phyloP scores from a whole-genome alignment of 2,113 vertebrate genomes.

The Petrocephalus microphthalmus region DNA sequence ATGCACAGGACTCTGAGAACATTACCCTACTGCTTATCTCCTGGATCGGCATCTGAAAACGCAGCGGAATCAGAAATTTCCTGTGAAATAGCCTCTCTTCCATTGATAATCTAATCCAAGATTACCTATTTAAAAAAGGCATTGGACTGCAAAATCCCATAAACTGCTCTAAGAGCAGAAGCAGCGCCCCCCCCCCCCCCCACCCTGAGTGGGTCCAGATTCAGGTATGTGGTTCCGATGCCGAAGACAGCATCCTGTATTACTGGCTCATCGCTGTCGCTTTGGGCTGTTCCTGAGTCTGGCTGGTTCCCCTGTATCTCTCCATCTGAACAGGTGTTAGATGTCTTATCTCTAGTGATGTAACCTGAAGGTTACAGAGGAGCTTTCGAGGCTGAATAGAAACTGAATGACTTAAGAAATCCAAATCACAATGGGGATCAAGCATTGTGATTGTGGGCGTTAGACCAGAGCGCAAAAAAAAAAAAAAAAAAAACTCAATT shows the following conservation, averaged over 20 bases:
- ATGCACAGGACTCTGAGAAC: not conserved
- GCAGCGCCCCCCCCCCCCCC: not conserved
- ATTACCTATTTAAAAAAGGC: not conserved
- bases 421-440: constrained; percentile 26
- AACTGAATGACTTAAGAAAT: constrained; percentile 30
- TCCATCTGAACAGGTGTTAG: constrained; percentile 28
- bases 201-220: not conserved
- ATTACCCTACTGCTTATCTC: not conserved
- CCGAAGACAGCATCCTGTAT: constrained; percentile 21
- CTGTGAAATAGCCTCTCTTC: not conserved
- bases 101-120: constrained; percentile 3
- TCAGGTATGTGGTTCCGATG: not conserved
- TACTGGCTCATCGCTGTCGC: constrained; percentile 4
- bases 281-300: constrained; percentile 45
- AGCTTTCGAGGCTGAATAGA: constrained; percentile 46
- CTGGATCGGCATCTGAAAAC: not conserved
- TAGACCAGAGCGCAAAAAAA: constrained; percentile 25
- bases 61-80: not conserved
- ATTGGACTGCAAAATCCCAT: not conserved
- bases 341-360: constrained; percentile 31
- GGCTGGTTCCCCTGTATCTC: constrained; percentile 39
- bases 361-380: constrained; percentile 31
- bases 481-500: constrained; percentile 27
- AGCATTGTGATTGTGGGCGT: constrained; percentile 25
- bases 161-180: not conserved